Evolutionary conservation across 2,888 invertebrate species (phyloP), one percentile per base, ranked within the genome.

Genomic region (Dasysyrphus albostriatus): DNA sequence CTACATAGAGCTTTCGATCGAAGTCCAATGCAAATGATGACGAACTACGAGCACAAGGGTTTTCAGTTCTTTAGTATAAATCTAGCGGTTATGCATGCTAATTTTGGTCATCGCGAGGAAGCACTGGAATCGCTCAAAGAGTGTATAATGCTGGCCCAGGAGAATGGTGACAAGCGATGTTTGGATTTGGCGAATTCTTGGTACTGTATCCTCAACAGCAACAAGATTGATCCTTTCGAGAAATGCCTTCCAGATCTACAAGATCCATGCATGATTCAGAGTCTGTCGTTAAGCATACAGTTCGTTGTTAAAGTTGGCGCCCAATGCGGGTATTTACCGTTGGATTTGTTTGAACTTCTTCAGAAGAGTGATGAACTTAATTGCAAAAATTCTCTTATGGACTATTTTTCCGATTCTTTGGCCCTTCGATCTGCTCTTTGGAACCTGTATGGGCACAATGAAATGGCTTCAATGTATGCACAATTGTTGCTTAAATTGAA

Each of bases 31-130:
- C 90, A 91, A 19, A 88, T 93, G 96, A 97, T 92, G 97, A 96
- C 92, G 96, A 98, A 92, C 97, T 98, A 92, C 94, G 95, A 89
- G 94, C 94, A 88, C 80, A 90, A 93, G 73, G 96, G 95, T 54
- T 96, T 96, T 90, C 94, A 98, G 90, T 98, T 97, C 91, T 98
- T 98, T 7, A 97, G 98, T 19, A 94, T 98, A n/a, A 98, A 98
- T 92, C 94, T 98, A 88, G 98, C 98, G 0, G 96, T 97, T 29
- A 94, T 98, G 90, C 97, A 98, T 92, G 96, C 96, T 61, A 95
- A 96, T 89, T 98, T 98, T 92, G 91, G 91, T 89, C 93, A 90
- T 89, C 97, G 96, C 87, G 94, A 95, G 63, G 95, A 97, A 91
- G 97, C 97, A 0, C 93, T 96, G 90, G 95, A 95, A 80, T 96